Conservation (phyloP, 1,140 invertebrate species). For the Leptonema lineaticorne region DNA sequence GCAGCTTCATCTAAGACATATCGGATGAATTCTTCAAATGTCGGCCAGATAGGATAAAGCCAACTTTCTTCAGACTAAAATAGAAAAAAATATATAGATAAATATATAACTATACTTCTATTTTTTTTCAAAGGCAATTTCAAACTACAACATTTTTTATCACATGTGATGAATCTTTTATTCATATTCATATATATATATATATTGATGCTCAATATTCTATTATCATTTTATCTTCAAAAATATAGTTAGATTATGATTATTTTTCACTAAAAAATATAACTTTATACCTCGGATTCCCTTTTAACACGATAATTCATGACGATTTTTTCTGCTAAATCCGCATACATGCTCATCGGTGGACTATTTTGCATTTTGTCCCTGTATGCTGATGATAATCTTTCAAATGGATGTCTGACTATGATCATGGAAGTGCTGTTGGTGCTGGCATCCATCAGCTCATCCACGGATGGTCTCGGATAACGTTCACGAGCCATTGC, state of each 20-base stretch:
- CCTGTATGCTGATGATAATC: slow-evolving; percentile 34
- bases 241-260: too few species aligned
- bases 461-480: slow-evolving; percentile 62
- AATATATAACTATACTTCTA: neutral
- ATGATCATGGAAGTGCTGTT: slow-evolving; percentile 28
- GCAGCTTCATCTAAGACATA: slow-evolving; percentile 62
- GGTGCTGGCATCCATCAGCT: slow-evolving; percentile 42
- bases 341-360: slow-evolving; percentile 14
- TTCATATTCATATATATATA: too few species aligned
- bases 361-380: slow-evolving; percentile 33
- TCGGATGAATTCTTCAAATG: slow-evolving; percentile 68
- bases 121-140: neutral
- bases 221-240: too few species aligned
- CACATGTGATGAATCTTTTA: too few species aligned
- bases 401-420: slow-evolving; percentile 36
- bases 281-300: neutral
- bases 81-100: neutral
- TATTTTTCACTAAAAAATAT: too few species aligned
- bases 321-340: slow-evolving; percentile 29
- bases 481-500: slow-evolving; percentile 68
- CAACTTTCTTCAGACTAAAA: slow-evolving; percentile 47
- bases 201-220: too few species aligned
- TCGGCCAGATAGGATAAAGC: slow-evolving; percentile 53
- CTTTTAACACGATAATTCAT: slow-evolving; percentile 20
- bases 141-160: neutral